These are phyloP conservation scores for Clarias platycephalus DNA, from an alignment of 2,797 vertebrate genomes.

Conservation along the genomic window DNA sequence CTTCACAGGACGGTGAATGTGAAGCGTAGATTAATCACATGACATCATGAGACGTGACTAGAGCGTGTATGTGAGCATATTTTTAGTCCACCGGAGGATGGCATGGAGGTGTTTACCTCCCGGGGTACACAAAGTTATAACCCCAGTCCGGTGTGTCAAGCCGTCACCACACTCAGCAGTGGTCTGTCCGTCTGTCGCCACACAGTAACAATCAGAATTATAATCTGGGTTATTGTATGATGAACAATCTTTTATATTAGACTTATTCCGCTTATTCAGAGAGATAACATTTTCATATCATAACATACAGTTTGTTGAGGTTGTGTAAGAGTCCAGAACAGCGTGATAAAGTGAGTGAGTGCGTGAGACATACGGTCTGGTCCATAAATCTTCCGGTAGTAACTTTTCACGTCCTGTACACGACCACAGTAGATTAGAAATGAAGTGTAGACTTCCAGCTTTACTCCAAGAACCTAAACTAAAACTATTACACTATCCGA, in stretches of 20 bases:
- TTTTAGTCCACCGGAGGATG: conserved; percentile 34
- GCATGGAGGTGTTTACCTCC: conserved; percentile 36
- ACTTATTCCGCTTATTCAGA: not conserved
- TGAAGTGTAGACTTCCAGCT: not conserved
- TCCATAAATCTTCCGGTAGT: not conserved
- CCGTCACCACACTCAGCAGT: not conserved
- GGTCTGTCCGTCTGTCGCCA: not conserved
- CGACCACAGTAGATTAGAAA: not conserved
- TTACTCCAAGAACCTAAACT: not conserved
- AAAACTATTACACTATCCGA: no score
- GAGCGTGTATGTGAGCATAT: conserved; percentile 34
- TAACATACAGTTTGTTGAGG: not conserved
- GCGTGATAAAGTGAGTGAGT: not conserved
- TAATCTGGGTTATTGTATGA: no score
- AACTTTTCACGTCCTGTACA: no score
- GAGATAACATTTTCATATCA: not conserved
- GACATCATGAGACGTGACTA: conserved; percentile 40
- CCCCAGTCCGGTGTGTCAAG: not conserved
- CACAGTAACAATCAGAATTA: not conserved
- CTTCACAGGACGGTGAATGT: conserved; percentile 20
- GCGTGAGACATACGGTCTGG: not conserved
- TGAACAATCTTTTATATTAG: no score
- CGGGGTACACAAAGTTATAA: conserved; percentile 30
- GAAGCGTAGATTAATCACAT: conserved; percentile 37
- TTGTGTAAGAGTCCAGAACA: no score